phyloP scores from a whole-genome alignment of 1,140 invertebrate genomes.

The Diploscapter pachys region DNA sequence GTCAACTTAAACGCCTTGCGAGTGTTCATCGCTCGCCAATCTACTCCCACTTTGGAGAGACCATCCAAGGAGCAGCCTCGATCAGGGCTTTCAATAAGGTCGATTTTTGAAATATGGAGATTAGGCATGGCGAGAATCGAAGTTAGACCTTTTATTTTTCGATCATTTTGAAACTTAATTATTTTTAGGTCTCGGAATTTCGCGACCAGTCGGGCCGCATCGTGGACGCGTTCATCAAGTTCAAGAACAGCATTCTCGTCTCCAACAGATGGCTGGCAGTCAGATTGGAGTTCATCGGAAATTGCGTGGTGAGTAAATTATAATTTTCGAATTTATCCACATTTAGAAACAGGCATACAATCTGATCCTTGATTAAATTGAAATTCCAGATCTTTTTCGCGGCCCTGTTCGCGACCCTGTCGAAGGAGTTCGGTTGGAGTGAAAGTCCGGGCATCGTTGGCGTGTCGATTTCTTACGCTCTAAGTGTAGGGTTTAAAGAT shows the following conservation, averaged over 20 bases:
- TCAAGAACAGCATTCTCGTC: conserved; percentile 36
- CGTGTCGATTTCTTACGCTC: conserved; percentile 58
- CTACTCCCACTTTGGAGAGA: conserved; percentile 68
- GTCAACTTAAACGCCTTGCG: conserved; percentile 65
- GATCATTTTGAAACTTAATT: conserved; percentile 40
- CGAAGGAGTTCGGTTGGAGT: conserved; percentile 60
- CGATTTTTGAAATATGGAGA: background rate
- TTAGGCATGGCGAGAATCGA: conserved; percentile 50
- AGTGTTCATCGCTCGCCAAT: conserved; percentile 64
- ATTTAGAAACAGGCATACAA: too few relatives aligned
- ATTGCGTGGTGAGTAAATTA: conserved; percentile 57
- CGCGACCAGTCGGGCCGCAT: conserved; percentile 26
- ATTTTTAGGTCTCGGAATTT: conserved; percentile 30
- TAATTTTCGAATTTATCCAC: background rate
- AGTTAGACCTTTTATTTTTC: conserved; percentile 55
- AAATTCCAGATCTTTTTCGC: conserved; percentile 59
- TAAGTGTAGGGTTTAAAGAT: conserved; percentile 35
- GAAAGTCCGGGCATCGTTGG: conserved; percentile 65
- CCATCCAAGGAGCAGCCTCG: conserved; percentile 60
- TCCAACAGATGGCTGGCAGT: conserved; percentile 61
- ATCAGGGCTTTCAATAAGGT: conserved; percentile 61
- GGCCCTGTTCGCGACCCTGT: conserved; percentile 63
- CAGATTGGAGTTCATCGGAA: conserved; percentile 63
- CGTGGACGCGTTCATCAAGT: conserved; percentile 30
- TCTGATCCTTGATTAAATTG: too few relatives aligned